Evolutionary conservation across 1,140 invertebrate genomes (phyloP), one percentile per base, ranked within the genome.

Genomic region (Papilio glaucus): DNA sequence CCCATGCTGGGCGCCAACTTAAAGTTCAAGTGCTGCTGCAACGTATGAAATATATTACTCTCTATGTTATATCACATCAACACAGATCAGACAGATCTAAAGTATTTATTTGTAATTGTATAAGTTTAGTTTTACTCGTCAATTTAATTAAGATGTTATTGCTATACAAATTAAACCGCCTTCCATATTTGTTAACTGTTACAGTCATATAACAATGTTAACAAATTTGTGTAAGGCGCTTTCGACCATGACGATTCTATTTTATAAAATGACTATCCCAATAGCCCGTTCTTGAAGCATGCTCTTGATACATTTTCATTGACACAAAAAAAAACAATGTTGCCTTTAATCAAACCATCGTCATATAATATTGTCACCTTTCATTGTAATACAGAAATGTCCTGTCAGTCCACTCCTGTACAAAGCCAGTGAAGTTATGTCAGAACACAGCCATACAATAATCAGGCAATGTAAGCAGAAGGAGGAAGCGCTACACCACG

Each of bases 1-100:
- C 89, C 90, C 4, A 90, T 91, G 85, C 77, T 92, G 0, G 90
- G 87, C 15, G 87, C 87, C 0, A 87, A 91, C 62, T 79, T 92
- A 5, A 84, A 67, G 29, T 92, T 85, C 63, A 89, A 86, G 77
- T 92, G 89, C 67, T 87, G 85, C 39, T 90, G 90, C 76, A 37
- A 82, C 21, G 86, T 89, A 77, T 82, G 76, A 78, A 53, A 33
- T 37, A 41, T 72, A 60, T n/a, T n/a, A n/a, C n/a, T n/a, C n/a
- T n/a, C n/a, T n/a, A n/a, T 37, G 5, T 15, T 33, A 12, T n/a
- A 29, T n/a, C 1, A 29, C 12, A 12, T 15, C 10, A 29, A n/a
- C n/a, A n/a, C n/a, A n/a, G n/a, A n/a, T n/a, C n/a, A n/a, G n/a
- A n/a, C n/a, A n/a, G n/a, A n/a, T n/a, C n/a, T n/a, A n/a, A n/a